phyloP scores from a whole-genome alignment of 2,113 vertebrate genomes.

The Sapayoa aenigma region DNA sequence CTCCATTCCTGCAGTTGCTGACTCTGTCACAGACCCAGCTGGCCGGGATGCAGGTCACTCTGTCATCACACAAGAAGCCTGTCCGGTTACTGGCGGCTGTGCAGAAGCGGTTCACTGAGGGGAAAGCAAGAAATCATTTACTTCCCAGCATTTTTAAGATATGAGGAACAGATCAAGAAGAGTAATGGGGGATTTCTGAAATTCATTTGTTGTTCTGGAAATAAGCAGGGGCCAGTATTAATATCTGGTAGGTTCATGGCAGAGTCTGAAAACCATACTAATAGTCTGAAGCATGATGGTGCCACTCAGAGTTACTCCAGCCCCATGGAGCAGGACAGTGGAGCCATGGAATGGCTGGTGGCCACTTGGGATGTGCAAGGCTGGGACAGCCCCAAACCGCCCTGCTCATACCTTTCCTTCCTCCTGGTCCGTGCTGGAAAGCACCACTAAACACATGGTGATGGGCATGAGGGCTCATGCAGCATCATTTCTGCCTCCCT shows the following conservation, averaged over 20 bases:
- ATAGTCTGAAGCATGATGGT: neutral
- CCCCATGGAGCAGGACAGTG: accelerated
- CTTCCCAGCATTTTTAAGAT: neutral
- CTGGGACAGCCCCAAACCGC: neutral
- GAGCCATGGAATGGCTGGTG: neutral
- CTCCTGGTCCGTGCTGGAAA: neutral
- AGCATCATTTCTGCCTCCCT: neutral
- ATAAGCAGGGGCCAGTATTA: neutral
- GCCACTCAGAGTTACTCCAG: neutral
- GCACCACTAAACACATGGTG: accelerated
- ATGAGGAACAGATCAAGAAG: neutral
- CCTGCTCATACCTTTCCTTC: neutral
- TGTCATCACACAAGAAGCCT: slow-evolving; percentile 77
- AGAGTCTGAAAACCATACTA: neutral
- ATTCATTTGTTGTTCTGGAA: neutral
- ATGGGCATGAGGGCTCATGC: accelerated
- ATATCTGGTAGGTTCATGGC: neutral
- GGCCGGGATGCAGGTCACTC: slow-evolving; percentile 70
- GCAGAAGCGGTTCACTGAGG: slow-evolving; percentile 70
- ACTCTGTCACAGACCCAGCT: slow-evolving; percentile 72
- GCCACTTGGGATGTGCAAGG: neutral
- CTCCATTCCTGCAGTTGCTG: slow-evolving; percentile 62
- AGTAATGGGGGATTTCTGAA: neutral
- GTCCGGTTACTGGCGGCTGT: slow-evolving; percentile 67
- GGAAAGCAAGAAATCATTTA: neutral